Conservation (phyloP, 2,797 vertebrate species). For the Chiropotes sagulatus region DNA sequence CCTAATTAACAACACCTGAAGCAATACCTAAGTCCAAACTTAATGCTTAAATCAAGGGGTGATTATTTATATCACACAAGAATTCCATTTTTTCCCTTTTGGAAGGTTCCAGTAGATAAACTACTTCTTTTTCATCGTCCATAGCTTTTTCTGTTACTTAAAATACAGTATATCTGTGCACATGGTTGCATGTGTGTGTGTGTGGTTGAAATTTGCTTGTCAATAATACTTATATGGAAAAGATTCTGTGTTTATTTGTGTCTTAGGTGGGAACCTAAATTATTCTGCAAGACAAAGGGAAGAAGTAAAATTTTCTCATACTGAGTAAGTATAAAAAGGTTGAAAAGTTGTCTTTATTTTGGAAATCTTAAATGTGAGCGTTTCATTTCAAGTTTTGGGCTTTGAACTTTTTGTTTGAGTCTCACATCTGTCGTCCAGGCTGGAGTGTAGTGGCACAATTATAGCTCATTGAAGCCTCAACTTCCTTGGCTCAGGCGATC, state of each 20-base stretch:
- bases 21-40: not conserved
- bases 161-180: not conserved
- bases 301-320: constrained; percentile 86
- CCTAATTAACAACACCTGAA: not conserved
- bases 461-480: not conserved
- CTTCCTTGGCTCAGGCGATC: not conserved
- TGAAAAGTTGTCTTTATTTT: not conserved
- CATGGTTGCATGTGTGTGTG: not conserved
- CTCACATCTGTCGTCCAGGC: not conserved
- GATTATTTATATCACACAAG: not conserved
- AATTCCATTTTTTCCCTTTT: not conserved
- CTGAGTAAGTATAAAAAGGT: constrained; percentile 89
- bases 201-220: not conserved
- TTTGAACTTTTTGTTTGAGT: not conserved
- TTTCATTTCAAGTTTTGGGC: constrained; percentile 35
- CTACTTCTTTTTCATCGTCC: not conserved
- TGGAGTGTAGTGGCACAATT: not conserved
- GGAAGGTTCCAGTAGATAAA: not conserved
- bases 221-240: not conserved
- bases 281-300: constrained; percentile 90
- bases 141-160: not conserved
- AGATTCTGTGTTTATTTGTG: not conserved
- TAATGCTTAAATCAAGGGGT: not conserved
- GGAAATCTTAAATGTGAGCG: not conserved
- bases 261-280: constrained; percentile 94